Base-by-base conservation (phyloP, 2,797 vertebrate species). In the Danio choprae region DNA sequence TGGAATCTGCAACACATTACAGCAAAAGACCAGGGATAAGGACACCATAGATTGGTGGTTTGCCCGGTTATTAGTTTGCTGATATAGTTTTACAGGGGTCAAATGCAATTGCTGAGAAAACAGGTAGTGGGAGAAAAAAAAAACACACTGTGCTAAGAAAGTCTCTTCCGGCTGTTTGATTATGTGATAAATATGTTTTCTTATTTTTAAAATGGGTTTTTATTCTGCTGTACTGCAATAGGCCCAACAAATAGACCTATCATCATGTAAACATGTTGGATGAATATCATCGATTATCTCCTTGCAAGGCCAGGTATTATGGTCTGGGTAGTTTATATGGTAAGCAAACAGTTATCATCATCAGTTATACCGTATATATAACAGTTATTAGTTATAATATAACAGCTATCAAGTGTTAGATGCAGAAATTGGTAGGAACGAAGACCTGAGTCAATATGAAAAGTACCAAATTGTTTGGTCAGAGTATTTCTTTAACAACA, bases 1-100 rank as follows among this genome's bases (percentile, higher is more conserved):
- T 91, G 93, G 92, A 95, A 93, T 94, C 92, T 94, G 92, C 91
- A 94, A 95, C 93, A 89, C 88, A 92, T 92, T 93, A 93, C 85
- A 65, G 84, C 87, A 87, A 86, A 0, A 5, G 81, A 84, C 86
- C 86, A 85, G 79, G 84, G 85, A 90, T 87, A 87, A 88, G 89
- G 89, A 91, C 86, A 89, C 89, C 89, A 89, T 77, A 90, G 89
- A 92, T 92, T 92, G 89, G 86, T 88, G 87, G 84, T 80, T 82
- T 69, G 86, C 67, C 71, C 81, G 76, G 88, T 91, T 93, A 91
- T 92, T 92, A 91, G 90, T 90, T 89, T 90, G 86, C 90, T 88
- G 88, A 91, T 92, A 88, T 82, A 87, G 86, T 92, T 94, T 93
- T 92, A 92, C 88, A 88, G 89, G 89, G 89, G 87, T 92, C 90